Conservation (phyloP, 2,113 vertebrate species). For the Muntiacus muntjak region DNA sequence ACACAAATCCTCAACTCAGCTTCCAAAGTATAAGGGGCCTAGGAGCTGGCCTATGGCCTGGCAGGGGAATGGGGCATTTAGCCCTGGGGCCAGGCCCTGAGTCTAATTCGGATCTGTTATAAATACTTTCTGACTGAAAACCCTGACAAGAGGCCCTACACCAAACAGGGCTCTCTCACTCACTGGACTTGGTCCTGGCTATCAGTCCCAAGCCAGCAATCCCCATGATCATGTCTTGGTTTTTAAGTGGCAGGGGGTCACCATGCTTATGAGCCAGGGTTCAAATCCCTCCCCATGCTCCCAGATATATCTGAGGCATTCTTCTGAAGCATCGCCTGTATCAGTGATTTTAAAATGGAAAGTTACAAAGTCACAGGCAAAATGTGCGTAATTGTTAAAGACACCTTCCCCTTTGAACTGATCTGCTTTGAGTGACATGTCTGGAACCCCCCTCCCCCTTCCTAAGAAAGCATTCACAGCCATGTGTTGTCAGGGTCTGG, state of each 20-base stretch:
- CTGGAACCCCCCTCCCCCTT: too few species aligned
- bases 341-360: background rate
- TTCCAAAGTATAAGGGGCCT: background rate
- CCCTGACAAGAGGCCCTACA: background rate
- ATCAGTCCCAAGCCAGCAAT: background rate
- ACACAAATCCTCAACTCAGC: background rate
- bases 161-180: background rate
- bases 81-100: background rate
- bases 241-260: background rate
- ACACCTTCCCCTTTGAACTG: background rate
- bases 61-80: background rate
- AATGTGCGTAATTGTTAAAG: background rate
- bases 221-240: background rate
- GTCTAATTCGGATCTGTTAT: background rate
- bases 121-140: background rate
- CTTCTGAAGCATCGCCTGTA: background rate
- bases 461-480: background rate
- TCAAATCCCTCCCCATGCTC: accelerated
- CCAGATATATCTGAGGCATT: background rate
- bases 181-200: background rate
- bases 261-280: background rate
- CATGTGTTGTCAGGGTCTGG: background rate
- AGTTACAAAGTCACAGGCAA: background rate
- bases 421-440: background rate
- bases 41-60: background rate